Base-by-base conservation (phyloP, 2,888 invertebrate genomes). In the Thecocarcelia acutangulata region DNA sequence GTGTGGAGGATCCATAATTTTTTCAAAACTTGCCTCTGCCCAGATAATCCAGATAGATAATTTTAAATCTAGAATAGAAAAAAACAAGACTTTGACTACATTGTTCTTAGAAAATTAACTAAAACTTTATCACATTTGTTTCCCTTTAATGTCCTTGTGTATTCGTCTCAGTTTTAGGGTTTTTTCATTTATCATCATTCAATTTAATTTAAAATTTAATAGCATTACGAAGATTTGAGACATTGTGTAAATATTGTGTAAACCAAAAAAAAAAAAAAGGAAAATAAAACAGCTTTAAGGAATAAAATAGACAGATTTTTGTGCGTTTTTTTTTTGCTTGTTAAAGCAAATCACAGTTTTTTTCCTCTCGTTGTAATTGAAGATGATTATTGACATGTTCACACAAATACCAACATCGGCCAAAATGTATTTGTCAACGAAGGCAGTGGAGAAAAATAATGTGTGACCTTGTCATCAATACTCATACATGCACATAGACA, bases 401-500 rank as follows among this genome's bases (percentile, higher is more conserved):
- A 33, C 63, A 48, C 63, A 64, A 21, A 44, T 19, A 33, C 33
- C 56, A 8, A 13, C 19, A 64, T 12, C 19, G 50, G 12, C 48
- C 28, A 19, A 37, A 5, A 5, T 33, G 33, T 37, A 37, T 12
- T 12, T 28, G 52, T 33, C 40, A 50, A 24, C 59, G 15, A 11
- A 13, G 44, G n/a, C 72, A 24, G 15, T 3, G 9, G 9, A 44
- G 4, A 44, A 42, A 33, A 61, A 72, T 9, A 46, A 1, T 28
- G 19, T 11, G 59, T 52, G 68, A 68, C 66, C 68, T 75, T 75
- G 75, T 52, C 68, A 68, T 68, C 75, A 59, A 68, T 59, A 19
- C 12, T 13, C 13, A 19, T n/a, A n/a, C n/a, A n/a, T n/a, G n/a
- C n/a, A n/a, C n/a, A n/a, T n/a, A n/a, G n/a, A n/a, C 40, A 52